Evolutionary conservation across 1,140 invertebrate species (phyloP).

Genomic region (Aleiodes sp.): DNA sequence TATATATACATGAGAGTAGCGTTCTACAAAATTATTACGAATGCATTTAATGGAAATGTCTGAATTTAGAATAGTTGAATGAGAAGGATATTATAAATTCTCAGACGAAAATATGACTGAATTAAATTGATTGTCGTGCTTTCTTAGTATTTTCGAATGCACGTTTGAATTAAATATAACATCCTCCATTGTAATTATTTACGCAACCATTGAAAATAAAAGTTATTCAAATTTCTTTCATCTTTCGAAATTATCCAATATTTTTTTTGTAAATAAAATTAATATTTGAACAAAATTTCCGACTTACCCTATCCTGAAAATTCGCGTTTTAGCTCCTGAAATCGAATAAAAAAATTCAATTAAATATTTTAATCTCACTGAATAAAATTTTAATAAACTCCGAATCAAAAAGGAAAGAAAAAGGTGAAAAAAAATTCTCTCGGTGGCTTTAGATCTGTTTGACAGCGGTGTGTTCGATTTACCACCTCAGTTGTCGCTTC

Average conservation of each 20-base stretch:
- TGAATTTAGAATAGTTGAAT: slow-evolving; percentile 14
- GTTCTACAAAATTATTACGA: background rate
- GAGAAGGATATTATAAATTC: slow-evolving; percentile 9
- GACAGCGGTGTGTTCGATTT: slow-evolving; percentile 16
- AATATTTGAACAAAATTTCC: too few species aligned
- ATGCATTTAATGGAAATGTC: slow-evolving; percentile 12
- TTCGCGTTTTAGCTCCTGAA: too few species aligned
- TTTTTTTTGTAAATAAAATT: too few species aligned
- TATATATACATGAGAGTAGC: too few species aligned
- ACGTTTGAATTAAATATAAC: background rate
- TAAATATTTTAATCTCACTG: too few species aligned
- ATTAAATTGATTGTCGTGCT: slow-evolving; percentile 10
- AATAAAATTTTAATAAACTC: too few species aligned
- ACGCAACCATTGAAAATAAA: background rate
- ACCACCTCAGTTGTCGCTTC: slow-evolving; percentile 19
- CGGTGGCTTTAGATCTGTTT: background rate
- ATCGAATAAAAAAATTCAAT: too few species aligned
- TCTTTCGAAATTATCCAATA: too few species aligned
- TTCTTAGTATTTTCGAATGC: slow-evolving; percentile 8
- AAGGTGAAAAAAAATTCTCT: too few species aligned
- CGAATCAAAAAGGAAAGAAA: too few species aligned
- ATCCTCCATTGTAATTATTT: background rate
- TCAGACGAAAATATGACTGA: slow-evolving; percentile 6
- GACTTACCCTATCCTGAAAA: too few species aligned
- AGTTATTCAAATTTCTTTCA: background rate